These are phyloP conservation scores for Troides oblongomaculatus DNA, from an alignment of 2,888 invertebrate genomes.

Conservation along the genomic window DNA sequence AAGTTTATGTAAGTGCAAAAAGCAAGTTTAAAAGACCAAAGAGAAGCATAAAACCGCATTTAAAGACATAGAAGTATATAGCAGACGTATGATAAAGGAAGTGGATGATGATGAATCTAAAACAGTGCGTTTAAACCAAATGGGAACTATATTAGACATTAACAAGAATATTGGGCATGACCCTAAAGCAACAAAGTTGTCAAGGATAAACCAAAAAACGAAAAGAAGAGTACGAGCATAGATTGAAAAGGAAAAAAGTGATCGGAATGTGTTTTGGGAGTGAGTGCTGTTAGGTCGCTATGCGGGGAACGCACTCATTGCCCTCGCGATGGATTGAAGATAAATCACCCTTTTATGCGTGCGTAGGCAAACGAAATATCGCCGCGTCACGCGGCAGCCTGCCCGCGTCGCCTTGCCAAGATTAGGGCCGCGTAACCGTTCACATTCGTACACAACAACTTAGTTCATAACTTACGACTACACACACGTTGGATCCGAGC, in stretches of 20 bases:
- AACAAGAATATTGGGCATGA: no score
- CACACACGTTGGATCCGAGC: no score
- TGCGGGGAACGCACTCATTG: conserved; percentile 43
- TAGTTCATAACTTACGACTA: not conserved
- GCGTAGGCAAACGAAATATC: conserved; percentile 23
- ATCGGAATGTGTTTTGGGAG: conserved; percentile 35
- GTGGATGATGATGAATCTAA: no score
- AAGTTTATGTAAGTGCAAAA: no score
- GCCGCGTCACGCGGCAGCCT: conserved; percentile 21
- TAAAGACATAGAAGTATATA: no score
- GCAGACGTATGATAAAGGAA: no score
- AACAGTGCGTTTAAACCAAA: no score
- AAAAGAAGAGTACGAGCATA: conserved; percentile 10
- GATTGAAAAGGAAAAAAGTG: conserved; percentile 36
- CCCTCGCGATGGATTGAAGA: conserved; percentile 48
- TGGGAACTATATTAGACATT: no score
- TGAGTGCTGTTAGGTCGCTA: conserved; percentile 41
- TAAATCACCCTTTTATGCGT: conserved; percentile 48
- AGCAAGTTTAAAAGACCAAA: no score
- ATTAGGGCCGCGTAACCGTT: conserved; percentile 10
- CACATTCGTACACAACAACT: not conserved
- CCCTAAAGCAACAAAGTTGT: not conserved
- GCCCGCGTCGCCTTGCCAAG: conserved; percentile 12
- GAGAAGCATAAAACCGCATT: no score
- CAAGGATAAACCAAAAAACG: conserved; percentile 19